These are phyloP conservation scores for Lacerta agilis DNA, from an alignment of 2,797 vertebrate genomes.

Conservation along the genomic window DNA sequence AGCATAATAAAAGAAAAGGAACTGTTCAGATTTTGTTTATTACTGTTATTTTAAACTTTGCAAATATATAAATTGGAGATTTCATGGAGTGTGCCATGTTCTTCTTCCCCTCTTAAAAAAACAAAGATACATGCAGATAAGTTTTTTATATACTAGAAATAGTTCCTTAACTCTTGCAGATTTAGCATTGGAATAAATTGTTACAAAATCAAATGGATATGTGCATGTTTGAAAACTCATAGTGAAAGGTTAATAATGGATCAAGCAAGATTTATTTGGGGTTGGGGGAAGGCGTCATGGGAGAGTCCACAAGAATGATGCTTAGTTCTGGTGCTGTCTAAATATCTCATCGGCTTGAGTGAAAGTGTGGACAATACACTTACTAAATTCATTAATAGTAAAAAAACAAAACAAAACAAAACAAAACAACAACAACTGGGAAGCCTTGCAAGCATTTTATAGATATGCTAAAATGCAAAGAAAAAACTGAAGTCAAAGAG, in stretches of 20 bases:
- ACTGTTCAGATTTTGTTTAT: neutral
- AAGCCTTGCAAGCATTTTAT: neutral
- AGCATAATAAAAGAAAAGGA: neutral
- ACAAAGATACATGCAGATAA: conserved; percentile 4
- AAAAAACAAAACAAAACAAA: no score
- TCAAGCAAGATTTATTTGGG: neutral
- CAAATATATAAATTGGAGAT: neutral
- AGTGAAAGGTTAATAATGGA: neutral
- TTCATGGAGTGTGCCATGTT: conserved; percentile 7
- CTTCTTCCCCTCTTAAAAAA: conserved; percentile 12
- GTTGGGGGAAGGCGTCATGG: neutral
- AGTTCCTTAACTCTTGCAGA: conserved; percentile 5
- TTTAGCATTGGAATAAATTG: neutral
- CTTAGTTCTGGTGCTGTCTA: neutral
- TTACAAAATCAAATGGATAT: neutral
- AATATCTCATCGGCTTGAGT: neutral
- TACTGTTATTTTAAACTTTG: neutral
- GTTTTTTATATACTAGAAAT: conserved; percentile 45
- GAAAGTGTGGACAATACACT: neutral
- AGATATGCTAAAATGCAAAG: neutral
- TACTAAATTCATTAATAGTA: neutral
- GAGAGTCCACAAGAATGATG: neutral
- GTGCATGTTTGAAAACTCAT: neutral
- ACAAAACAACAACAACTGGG: neutral
- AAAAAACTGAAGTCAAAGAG: neutral